A percentile compares a stretch with the other conserved stretches of the same genome.
These are phyloP conservation scores for Augochlorella aurata DNA, from an alignment of 2,888 invertebrate species.

Conservation along the genomic window DNA sequence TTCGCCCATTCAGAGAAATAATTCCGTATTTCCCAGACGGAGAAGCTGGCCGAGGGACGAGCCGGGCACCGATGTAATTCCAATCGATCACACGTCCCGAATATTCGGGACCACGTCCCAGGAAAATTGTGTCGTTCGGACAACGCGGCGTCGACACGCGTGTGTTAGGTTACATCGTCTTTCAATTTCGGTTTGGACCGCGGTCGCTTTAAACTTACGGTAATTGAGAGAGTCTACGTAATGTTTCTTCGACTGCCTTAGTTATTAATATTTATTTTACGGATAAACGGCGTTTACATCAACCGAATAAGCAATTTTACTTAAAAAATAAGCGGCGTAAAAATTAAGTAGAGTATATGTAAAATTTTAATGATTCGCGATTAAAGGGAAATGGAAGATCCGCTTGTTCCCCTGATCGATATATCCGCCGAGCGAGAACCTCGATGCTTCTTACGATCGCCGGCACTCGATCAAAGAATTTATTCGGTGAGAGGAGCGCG, in stretches of 20 bases:
- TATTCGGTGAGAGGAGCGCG: not conserved
- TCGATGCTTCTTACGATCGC: not conserved
- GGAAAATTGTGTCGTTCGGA: not conserved
- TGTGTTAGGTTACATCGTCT: too few species aligned
- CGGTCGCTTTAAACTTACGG: too few species aligned
- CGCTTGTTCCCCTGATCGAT: not conserved
- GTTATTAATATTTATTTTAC: too few species aligned
- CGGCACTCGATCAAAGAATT: not conserved
- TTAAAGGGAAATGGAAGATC: too few species aligned
- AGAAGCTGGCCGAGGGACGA: not conserved
- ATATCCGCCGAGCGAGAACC: not conserved
- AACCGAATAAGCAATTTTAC: too few species aligned
- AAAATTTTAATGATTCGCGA: too few species aligned
- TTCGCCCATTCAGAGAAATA: not conserved
- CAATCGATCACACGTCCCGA: not conserved
- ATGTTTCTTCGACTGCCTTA: too few species aligned
- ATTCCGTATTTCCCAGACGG: slow-evolving; percentile 4
- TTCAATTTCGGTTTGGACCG: too few species aligned
- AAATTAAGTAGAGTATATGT: too few species aligned
- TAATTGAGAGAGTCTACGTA: too few species aligned
- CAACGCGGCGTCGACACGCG: not conserved
- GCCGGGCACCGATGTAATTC: not conserved
- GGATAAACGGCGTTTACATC: too few species aligned
- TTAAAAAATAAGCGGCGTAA: too few species aligned
- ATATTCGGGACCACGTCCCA: not conserved